Evolutionary conservation across 2,888 invertebrate species (phyloP), one percentile per base, ranked within the genome.

Genomic region (Sinentomon sp.): DNA sequence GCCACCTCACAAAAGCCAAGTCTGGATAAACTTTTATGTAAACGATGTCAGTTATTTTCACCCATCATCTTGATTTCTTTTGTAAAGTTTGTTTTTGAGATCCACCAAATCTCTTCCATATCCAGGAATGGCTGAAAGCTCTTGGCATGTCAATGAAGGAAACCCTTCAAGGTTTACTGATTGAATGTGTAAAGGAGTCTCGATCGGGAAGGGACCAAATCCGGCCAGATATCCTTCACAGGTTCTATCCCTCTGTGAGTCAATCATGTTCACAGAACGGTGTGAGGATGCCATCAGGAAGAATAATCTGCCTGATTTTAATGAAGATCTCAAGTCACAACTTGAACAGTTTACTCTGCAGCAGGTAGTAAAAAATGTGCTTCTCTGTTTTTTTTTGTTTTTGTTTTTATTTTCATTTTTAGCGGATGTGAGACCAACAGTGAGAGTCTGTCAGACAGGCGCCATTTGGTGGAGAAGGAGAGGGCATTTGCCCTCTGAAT

Each of bases 201-300:
- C n/a, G 41, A 54, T 57, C 47, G 46, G 57, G 38, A 55, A 44
- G 43, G 42, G 50, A n/a, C 50, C 54, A 39, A 73, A 63, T 60
- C 73, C 62, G 44, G 53, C 51, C 10, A 61, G 60, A 43, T 72
- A 63, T 48, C 71, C 71, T 28, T 68, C 66, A 3, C 73, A 87
- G 63, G 69, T 87, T 41, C 57, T 89, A 24, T 80, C 82, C 50
- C 59, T 87, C 28, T 67, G 74, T 3, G 77, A 83, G 47, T 71
- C 70, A 46, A 68, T 92, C 32, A 61, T 68, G 33, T 92, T 89
- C 52, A 80, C 83, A 2, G 66, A 67, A 39, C 68, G 70, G 49
- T 67, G 74, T 41, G 89, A 92, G 54, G 67, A 66, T 45, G 72
- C 80, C 3, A 72, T 89, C 40, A 51, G 54, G 6, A 59, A 62